phyloP scores from a whole-genome alignment of 2,888 invertebrate species.

The Stictocephala bisonia region DNA sequence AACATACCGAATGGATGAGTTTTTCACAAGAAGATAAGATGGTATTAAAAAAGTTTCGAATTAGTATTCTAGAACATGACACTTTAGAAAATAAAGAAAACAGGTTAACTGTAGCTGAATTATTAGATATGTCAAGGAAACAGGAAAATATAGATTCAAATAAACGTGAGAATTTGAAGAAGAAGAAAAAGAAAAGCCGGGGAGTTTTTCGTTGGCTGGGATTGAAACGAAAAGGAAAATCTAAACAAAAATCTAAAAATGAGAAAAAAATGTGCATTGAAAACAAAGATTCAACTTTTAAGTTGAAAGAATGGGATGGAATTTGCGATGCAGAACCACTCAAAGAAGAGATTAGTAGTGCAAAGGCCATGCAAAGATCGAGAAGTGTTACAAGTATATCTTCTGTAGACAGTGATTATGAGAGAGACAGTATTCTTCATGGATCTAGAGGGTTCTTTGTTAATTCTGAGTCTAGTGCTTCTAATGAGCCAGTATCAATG shows the following conservation, averaged over 20 bases:
- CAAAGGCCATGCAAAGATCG: no score
- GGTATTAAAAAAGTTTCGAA: neutral
- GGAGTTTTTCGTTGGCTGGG: no score
- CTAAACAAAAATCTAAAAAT: neutral
- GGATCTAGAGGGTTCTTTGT: conserved; percentile 5
- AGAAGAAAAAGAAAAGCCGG: conserved; percentile 1
- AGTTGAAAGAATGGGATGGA: neutral
- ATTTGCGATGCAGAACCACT: no score
- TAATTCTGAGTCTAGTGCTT: no score
- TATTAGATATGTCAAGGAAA: conserved; percentile 4
- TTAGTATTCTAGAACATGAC: neutral
- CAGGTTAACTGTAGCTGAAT: neutral
- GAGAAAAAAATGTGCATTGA: neutral
- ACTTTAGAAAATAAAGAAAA: neutral
- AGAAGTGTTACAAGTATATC: neutral
- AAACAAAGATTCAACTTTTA: neutral
- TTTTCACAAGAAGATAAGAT: conserved; percentile 3
- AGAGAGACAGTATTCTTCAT: neutral
- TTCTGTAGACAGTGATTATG: conserved; percentile 17
- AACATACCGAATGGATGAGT: conserved; percentile 5
- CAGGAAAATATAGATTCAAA: neutral
- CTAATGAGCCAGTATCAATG: neutral
- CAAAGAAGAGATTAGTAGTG: no score
- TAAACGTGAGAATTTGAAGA: neutral
- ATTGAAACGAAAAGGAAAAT: neutral